These are phyloP conservation scores for Philereme vetulata DNA, from an alignment of 2,888 invertebrate species.

Conservation along the genomic window DNA sequence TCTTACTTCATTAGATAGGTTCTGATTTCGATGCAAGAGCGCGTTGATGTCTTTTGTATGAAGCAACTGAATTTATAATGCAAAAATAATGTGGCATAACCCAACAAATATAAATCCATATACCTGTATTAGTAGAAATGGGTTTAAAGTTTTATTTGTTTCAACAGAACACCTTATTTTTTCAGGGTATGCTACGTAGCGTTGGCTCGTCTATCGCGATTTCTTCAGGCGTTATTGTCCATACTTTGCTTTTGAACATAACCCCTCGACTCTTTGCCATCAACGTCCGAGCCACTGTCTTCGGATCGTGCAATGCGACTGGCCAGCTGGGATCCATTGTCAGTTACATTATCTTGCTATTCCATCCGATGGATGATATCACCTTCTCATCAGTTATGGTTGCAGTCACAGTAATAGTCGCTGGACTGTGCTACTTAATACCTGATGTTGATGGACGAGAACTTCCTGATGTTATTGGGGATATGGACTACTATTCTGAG, in stretches of 20 bases:
- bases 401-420: conserved; percentile 47
- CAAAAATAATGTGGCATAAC: too few relatives aligned
- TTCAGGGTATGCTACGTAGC: conserved; percentile 52
- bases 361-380: conserved; percentile 49
- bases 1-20: not conserved
- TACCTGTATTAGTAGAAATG: too few relatives aligned
- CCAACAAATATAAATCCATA: too few relatives aligned
- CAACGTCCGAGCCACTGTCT: conserved; percentile 62
- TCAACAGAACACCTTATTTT: conserved; percentile 24
- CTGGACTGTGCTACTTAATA: conserved; percentile 54
- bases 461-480: conserved; percentile 67
- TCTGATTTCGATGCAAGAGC: conserved; percentile 6
- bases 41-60: conserved; percentile 21
- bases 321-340: conserved; percentile 67
- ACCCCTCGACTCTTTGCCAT: conserved; percentile 69
- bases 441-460: conserved; percentile 71
- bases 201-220: conserved; percentile 57
- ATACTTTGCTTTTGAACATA: conserved; percentile 61
- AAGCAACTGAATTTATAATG: not conserved
- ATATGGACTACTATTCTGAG: conserved; percentile 78
- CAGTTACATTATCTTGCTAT: conserved; percentile 58
- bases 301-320: conserved; percentile 65
- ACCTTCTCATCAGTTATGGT: conserved; percentile 49
- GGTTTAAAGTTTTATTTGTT: too few relatives aligned
- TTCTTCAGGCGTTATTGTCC: conserved; percentile 57